Base-by-base conservation (phyloP, 2,797 vertebrate genomes). In the Acomys russatus region DNA sequence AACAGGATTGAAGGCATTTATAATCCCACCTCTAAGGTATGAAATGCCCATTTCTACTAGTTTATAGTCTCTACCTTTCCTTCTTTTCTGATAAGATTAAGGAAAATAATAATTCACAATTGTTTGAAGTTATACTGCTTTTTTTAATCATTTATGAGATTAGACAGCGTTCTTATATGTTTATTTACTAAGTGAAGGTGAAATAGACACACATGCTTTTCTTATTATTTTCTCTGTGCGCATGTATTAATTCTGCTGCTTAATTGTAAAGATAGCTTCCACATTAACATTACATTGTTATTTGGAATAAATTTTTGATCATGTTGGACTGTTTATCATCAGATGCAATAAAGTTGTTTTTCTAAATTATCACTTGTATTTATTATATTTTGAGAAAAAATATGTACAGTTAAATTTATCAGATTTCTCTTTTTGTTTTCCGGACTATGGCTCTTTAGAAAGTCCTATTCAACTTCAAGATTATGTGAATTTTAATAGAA, bases 381-480 rank as follows among this genome's bases (percentile, higher is more conserved):
- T 59, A 38, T 38, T 28, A 3, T 35, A 71, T 44, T 44, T 88
- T 61, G 22, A 33, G 17, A 84, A 76, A 88, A 63, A 8, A 6
- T 77, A 38, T 61, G 59, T 35, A 2, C 6, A 76, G 30, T 77
- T 94, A 79, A 51, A 90, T 84, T 85, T 51, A 84, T 92, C 9
- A 84, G 91, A 18, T 77, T 87, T 93, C 51, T 44, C 9, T 49
- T 82, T 84, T 94, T 93, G 6, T 83, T 94, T 88, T 78, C 82
- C 93, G 44, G 11, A 12, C 63, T 94, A 84, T 63, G 1, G 4
- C 73, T 85, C 17, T 59, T 92, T 94, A 90, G 35, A 92, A 88
- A 93, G 8, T 1, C n/a, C 28, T 70, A 92, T 90, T 77, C 9
- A 25, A 63, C 17, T 90, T 94, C 30, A 90, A 80, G 80, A 87